Conservation (phyloP, 2,113 vertebrate species). For the Gadus macrocephalus region DNA sequence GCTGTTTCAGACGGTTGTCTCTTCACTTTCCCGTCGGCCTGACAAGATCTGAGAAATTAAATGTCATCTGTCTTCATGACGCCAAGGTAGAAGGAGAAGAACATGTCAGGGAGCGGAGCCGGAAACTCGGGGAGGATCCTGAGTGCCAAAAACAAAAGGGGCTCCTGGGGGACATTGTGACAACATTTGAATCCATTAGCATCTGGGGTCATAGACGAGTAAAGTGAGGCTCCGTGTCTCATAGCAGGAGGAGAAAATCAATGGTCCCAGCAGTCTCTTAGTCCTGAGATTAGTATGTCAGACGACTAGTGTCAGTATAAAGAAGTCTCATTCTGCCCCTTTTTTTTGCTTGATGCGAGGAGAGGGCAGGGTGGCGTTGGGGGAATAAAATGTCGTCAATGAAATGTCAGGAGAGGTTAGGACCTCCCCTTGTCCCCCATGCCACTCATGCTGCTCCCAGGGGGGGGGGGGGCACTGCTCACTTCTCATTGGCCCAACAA, state of each 20-base stretch:
- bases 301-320: constrained; percentile 56
- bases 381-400: constrained; percentile 44
- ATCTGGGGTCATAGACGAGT: constrained; percentile 45
- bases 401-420: constrained; percentile 60
- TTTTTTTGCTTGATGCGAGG: constrained; percentile 26
- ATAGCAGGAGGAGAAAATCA: constrained; percentile 60
- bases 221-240: constrained; percentile 48
- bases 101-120: constrained; percentile 31
- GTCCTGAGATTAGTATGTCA: constrained; percentile 66
- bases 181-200: constrained; percentile 58
- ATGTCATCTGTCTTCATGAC: constrained; percentile 3
- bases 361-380: constrained; percentile 44
- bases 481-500: constrained; percentile 44
- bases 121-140: constrained; percentile 29
- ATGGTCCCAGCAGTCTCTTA: constrained; percentile 57
- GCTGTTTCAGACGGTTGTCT: too few relatives aligned
- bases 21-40: too few relatives aligned
- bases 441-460: constrained; percentile 58
- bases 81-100: constrained; percentile 20
- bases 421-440: constrained; percentile 58
- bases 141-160: constrained; percentile 26
- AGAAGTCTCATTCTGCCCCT: constrained; percentile 28
- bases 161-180: constrained; percentile 33
- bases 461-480: constrained; percentile 33
- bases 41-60: constrained; percentile 5